phyloP scores from a whole-genome alignment of 2,888 invertebrate species.

The Brenthis hecate region DNA sequence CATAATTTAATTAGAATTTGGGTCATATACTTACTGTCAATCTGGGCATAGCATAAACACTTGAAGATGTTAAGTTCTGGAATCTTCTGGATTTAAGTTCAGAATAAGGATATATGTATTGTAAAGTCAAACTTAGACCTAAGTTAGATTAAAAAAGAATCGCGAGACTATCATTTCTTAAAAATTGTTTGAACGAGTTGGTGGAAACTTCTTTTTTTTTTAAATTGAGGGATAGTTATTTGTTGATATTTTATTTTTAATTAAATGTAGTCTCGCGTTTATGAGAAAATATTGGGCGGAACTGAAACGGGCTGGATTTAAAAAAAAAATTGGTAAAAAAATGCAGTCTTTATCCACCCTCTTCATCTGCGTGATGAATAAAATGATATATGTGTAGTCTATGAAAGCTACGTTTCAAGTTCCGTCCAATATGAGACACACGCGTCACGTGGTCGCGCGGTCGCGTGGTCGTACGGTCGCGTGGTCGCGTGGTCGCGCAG shows the following conservation, averaged over 20 bases:
- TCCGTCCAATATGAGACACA: neutral
- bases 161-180: neutral
- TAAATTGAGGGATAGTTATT: neutral
- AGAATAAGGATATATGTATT: slow-evolving; percentile 5
- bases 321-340: neutral
- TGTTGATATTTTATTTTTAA: neutral
- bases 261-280: neutral
- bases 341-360: too few species aligned
- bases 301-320: slow-evolving; percentile 4
- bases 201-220: neutral
- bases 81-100: slow-evolving; percentile 14
- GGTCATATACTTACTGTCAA: slow-evolving; percentile 44
- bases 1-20: neutral
- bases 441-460: neutral
- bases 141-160: neutral
- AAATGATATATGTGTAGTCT: too few species aligned
- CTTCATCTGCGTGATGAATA: too few species aligned
- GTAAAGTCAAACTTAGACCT: slow-evolving; percentile 6
- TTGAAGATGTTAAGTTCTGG: slow-evolving; percentile 20
- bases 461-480: slow-evolving; percentile 24
- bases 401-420: slow-evolving; percentile 1
- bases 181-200: neutral
- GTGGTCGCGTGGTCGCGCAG: slow-evolving; percentile 26
- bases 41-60: slow-evolving; percentile 62
- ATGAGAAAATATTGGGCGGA: neutral